Conservation (phyloP, 2,888 invertebrate species). For the Deilephila porcellus region DNA sequence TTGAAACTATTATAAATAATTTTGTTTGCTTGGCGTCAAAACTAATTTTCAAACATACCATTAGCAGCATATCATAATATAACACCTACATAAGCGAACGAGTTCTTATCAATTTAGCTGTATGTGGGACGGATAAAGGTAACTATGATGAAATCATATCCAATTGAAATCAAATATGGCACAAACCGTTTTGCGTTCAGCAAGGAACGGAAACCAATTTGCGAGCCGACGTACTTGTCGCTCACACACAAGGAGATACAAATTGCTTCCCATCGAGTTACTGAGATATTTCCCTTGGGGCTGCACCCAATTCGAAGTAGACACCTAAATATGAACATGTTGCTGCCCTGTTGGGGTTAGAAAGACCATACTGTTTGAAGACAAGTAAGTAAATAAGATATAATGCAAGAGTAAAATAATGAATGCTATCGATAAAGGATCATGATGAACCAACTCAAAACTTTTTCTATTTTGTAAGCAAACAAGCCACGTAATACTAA, state of each 20-base stretch:
- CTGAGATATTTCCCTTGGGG: not conserved
- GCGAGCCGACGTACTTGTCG: slow-evolving; percentile 55
- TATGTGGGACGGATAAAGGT: slow-evolving; percentile 35
- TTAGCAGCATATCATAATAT: not conserved
- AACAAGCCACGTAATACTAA: not conserved
- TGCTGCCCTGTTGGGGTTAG: too few species aligned
- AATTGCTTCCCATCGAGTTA: slow-evolving; percentile 59
- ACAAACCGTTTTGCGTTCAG: slow-evolving; percentile 66
- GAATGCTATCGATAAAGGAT: too few species aligned
- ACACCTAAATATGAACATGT: too few species aligned
- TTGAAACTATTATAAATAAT: not conserved
- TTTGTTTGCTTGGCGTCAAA: not conserved
- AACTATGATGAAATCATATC: slow-evolving; percentile 46
- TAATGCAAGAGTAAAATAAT: too few species aligned
- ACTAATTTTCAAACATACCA: not conserved
- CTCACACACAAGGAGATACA: slow-evolving; percentile 65
- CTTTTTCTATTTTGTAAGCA: not conserved
- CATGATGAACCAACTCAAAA: too few species aligned
- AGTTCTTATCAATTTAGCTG: slow-evolving; percentile 21
- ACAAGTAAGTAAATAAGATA: too few species aligned
- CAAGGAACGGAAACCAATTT: slow-evolving; percentile 68
- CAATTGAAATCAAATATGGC: slow-evolving; percentile 54
- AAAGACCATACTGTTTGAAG: too few species aligned
- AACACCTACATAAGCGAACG: slow-evolving; percentile 15
- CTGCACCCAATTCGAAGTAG: not conserved